Evolutionary conservation across 1,140 invertebrate species (phyloP).

Genomic region (Diabrotica virgifera): DNA sequence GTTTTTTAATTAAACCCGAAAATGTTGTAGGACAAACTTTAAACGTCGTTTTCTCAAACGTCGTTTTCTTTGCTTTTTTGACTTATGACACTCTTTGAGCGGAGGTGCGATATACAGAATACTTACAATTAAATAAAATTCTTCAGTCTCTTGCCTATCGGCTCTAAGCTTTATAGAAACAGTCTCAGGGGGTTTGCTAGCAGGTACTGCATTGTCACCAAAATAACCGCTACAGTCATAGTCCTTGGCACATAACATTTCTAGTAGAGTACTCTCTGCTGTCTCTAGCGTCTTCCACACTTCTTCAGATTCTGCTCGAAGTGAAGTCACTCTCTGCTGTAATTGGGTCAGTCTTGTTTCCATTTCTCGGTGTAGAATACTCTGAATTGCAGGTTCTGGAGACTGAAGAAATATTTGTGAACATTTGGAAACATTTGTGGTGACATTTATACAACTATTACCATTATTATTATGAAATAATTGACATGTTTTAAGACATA

Average conservation of each 20-base stretch:
- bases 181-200: constrained; percentile 63
- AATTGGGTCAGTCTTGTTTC: constrained; percentile 76
- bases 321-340: constrained; percentile 71
- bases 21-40: too few species aligned
- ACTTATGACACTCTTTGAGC: too few species aligned
- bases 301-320: constrained; percentile 89
- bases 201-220: constrained; percentile 58
- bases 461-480: neutral
- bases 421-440: constrained; percentile 4
- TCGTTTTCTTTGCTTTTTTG: too few species aligned
- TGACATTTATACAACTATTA: neutral
- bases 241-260: constrained; percentile 78
- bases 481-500: too few species aligned
- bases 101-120: neutral
- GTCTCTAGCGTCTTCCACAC: constrained; percentile 95
- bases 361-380: constrained; percentile 74
- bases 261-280: constrained; percentile 82
- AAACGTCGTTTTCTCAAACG: too few species aligned
- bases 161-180: constrained; percentile 67
- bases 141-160: constrained; percentile 82
- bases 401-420: constrained; percentile 46
- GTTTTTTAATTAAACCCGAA: too few species aligned
- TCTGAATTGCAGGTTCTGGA: constrained; percentile 59
- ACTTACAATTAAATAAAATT: constrained; percentile 80
- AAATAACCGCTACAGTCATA: constrained; percentile 75